Conservation (phyloP, 1,140 invertebrate species). For the Prorops nasuta region DNA sequence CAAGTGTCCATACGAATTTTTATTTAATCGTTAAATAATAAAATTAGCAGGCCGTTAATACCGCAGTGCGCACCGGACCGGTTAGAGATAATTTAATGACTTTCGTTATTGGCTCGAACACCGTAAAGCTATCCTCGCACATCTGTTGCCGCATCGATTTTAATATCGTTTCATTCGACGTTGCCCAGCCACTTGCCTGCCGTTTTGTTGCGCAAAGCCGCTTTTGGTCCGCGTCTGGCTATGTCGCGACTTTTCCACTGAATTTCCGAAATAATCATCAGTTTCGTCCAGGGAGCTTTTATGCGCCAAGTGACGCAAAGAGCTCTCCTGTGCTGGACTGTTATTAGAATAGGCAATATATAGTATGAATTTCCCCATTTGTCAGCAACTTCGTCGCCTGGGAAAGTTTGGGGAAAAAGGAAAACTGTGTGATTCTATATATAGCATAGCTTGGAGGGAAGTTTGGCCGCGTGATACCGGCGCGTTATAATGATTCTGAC, state of each 20-base stretch:
- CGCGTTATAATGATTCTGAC: too few relatives aligned
- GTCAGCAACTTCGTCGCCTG: too few relatives aligned
- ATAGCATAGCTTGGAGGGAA: too few relatives aligned
- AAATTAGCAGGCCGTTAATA: constrained; percentile 39
- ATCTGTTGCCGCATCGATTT: constrained; percentile 54
- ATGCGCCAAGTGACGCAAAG: not conserved
- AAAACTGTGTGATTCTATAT: too few relatives aligned
- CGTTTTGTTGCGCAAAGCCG: not conserved
- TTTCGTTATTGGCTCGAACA: constrained; percentile 48
- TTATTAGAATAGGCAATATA: too few relatives aligned
- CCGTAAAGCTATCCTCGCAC: constrained; percentile 49
- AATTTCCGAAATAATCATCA: too few relatives aligned
- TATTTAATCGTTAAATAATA: constrained; percentile 39
- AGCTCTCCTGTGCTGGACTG: not conserved
- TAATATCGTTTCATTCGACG: constrained; percentile 40
- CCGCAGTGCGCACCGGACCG: constrained; percentile 23
- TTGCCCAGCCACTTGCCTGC: not conserved
- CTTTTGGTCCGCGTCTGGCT: too few relatives aligned
- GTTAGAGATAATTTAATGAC: constrained; percentile 50
- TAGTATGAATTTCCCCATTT: too few relatives aligned
- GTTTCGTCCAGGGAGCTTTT: not conserved
- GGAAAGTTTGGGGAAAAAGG: too few relatives aligned
- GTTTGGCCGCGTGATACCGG: too few relatives aligned
- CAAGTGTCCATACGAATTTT: constrained; percentile 20
- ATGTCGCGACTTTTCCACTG: too few relatives aligned